These are phyloP conservation scores for Clavelina lepadiformis DNA, from an alignment of 23 tunicate genomes.

Conservation along the genomic window DNA sequence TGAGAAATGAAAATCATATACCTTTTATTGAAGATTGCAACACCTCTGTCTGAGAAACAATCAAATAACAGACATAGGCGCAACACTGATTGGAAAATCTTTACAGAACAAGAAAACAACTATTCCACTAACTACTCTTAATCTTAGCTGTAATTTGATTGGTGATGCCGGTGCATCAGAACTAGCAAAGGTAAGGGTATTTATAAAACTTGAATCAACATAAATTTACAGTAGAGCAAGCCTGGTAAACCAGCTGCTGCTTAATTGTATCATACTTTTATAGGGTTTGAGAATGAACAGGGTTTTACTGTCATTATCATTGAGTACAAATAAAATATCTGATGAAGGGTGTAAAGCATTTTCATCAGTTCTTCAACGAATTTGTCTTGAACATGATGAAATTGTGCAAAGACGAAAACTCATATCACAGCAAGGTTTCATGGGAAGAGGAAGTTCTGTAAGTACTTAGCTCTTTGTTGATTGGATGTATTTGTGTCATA, in stretches of 20 bases:
- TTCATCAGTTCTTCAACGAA: conserved; percentile 36
- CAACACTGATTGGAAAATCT: conserved; percentile 28
- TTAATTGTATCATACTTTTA: neutral
- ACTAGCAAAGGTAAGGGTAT: conserved; percentile 43
- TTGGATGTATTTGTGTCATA: too few species aligned
- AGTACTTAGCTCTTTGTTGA: conserved; percentile 1
- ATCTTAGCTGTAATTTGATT: conserved; percentile 58
- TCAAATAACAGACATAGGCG: conserved; percentile 71
- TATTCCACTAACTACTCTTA: conserved; percentile 26
- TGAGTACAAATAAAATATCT: conserved; percentile 68
- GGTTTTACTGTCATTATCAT: conserved; percentile 43
- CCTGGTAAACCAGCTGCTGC: neutral
- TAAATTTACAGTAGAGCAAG: neutral
- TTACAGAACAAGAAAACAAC: conserved; percentile 22
- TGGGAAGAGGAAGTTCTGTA: conserved; percentile 40
- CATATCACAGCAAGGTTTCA: conserved; percentile 51
- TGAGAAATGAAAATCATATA: too few species aligned
- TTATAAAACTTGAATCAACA: neutral
- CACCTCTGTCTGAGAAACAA: conserved; percentile 73
- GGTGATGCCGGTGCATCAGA: conserved; percentile 65
- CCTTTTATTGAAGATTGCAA: conserved; percentile 50
- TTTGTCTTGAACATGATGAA: conserved; percentile 77
- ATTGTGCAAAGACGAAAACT: conserved; percentile 80
- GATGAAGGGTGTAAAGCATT: conserved; percentile 67
- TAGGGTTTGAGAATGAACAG: conserved; percentile 81